Evolutionary conservation across 2,888 invertebrate species (phyloP).

Genomic region (Oeneis ivallda): DNA sequence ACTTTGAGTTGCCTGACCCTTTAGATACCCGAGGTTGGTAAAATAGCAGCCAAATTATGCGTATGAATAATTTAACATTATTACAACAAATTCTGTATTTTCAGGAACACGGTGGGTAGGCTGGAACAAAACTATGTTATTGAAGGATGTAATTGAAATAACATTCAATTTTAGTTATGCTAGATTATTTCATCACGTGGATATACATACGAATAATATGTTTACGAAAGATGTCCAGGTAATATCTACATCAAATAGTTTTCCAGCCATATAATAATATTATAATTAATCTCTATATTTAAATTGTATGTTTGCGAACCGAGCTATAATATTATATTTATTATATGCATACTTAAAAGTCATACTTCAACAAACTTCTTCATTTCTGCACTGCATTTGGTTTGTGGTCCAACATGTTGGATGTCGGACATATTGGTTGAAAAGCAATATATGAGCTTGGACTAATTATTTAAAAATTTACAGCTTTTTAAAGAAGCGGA

Average conservation of each 20-base stretch:
- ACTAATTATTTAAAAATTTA: neutral
- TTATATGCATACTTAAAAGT: too few relatives aligned
- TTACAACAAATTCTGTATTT: conserved; percentile 20
- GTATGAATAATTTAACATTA: conserved; percentile 4
- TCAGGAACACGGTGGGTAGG: conserved; percentile 91
- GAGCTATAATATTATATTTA: too few relatives aligned
- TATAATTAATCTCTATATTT: neutral
- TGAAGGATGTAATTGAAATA: conserved; percentile 85
- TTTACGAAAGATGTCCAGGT: conserved; percentile 90
- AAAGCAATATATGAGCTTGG: neutral
- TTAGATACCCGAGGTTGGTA: conserved; percentile 79
- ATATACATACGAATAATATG: conserved; percentile 90
- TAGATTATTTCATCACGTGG: conserved; percentile 87
- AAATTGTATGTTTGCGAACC: neutral
- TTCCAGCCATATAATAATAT: neutral
- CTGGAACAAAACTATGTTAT: conserved; percentile 87
- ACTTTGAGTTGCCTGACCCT: conserved; percentile 83
- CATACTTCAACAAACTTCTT: too few relatives aligned
- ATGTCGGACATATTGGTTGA: neutral
- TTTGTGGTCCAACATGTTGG: too few relatives aligned
- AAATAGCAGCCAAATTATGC: neutral
- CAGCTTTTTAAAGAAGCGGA: conserved; percentile 89
- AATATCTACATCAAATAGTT: conserved; percentile 42
- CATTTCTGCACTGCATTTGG: too few relatives aligned
- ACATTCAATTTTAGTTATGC: conserved; percentile 90